These are phyloP conservation scores for Pangasianodon hypophthalmus DNA, from an alignment of 2,113 vertebrate genomes.

Conservation along the genomic window DNA sequence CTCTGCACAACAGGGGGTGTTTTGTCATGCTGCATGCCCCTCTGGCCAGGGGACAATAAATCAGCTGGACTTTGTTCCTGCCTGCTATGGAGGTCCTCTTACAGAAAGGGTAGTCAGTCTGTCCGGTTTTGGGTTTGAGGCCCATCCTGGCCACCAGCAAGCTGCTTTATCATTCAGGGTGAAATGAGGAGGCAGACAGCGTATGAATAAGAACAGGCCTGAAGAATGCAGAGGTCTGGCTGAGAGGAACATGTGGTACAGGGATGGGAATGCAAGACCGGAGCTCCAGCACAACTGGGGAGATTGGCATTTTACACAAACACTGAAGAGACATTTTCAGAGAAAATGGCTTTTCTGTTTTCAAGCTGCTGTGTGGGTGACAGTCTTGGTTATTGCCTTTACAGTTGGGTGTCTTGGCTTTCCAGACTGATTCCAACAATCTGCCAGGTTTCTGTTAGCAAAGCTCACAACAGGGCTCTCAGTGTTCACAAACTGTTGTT, in stretches of 20 bases:
- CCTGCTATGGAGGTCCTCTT: slow-evolving; percentile 48
- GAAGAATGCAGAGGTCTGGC: slow-evolving; percentile 48
- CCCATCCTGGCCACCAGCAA: slow-evolving; percentile 48
- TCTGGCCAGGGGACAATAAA: slow-evolving; percentile 63
- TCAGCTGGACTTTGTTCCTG: slow-evolving; percentile 71
- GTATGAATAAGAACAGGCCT: slow-evolving; percentile 52
- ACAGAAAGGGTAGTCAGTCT: slow-evolving; percentile 5
- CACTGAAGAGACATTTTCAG: slow-evolving; percentile 26
- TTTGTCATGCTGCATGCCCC: slow-evolving; percentile 52
- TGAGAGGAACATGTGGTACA: slow-evolving; percentile 57
- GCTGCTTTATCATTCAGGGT: slow-evolving; percentile 54
- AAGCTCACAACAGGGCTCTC: slow-evolving; percentile 28
- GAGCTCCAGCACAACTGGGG: slow-evolving; percentile 25
- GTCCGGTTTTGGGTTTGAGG: slow-evolving; percentile 51
- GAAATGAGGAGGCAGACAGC: slow-evolving; percentile 35
- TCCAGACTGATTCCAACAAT: slow-evolving; percentile 12
- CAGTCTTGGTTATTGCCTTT: slow-evolving; percentile 32
- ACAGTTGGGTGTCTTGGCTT: slow-evolving; percentile 20
- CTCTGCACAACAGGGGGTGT: slow-evolving; percentile 48
- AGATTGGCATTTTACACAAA: slow-evolving; percentile 12
- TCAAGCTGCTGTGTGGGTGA: background rate
- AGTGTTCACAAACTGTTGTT: slow-evolving; percentile 14
- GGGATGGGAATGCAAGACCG: slow-evolving; percentile 39
- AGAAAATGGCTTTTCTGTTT: slow-evolving; percentile 30
- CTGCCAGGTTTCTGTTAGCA: slow-evolving; percentile 16